A percentile compares a stretch with the other conserved stretches of the same genome.
These are phyloP conservation scores for Epinotia brunnichana DNA, from an alignment of 2,888 invertebrate genomes.

Conservation along the genomic window DNA sequence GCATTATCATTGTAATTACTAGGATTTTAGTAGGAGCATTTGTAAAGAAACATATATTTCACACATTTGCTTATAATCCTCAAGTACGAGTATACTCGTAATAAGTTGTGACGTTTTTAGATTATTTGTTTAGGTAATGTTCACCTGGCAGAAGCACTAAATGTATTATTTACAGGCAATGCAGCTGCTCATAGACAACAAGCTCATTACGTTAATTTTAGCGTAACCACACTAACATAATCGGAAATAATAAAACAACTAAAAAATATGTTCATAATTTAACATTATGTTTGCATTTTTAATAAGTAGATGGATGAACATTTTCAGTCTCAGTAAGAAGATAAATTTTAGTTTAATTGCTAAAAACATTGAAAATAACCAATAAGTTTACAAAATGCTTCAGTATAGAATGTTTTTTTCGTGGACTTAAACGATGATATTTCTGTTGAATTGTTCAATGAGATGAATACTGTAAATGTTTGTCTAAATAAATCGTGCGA, in stretches of 20 bases:
- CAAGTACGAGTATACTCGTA: not conserved
- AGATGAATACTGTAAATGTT: constrained; percentile 38
- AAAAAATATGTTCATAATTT: constrained; percentile 17
- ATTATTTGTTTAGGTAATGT: constrained; percentile 1
- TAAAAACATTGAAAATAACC: not conserved
- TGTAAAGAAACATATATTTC: not conserved
- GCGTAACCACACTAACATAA: constrained; percentile 30
- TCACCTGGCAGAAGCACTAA: constrained; percentile 16
- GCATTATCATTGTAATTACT: not conserved
- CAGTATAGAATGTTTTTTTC: not conserved
- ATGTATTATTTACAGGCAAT: constrained; percentile 22
- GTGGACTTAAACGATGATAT: not conserved
- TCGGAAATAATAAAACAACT: constrained; percentile 12
- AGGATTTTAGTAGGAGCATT: not conserved
- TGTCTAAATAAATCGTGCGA: constrained; percentile 18
- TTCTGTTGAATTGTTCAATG: not conserved
- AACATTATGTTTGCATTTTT: constrained; percentile 34
- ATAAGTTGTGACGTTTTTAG: constrained; percentile 6
- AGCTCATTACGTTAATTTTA: not conserved
- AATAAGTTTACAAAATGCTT: not conserved
- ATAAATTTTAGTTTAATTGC: not conserved
- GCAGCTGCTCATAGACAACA: not conserved
- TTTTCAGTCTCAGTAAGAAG: constrained; percentile 1
- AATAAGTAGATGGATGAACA: constrained; percentile 11
- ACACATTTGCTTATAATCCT: not conserved